Base-by-base conservation (phyloP, 2,888 invertebrate genomes). In the Scaptomyza polygonia region DNA sequence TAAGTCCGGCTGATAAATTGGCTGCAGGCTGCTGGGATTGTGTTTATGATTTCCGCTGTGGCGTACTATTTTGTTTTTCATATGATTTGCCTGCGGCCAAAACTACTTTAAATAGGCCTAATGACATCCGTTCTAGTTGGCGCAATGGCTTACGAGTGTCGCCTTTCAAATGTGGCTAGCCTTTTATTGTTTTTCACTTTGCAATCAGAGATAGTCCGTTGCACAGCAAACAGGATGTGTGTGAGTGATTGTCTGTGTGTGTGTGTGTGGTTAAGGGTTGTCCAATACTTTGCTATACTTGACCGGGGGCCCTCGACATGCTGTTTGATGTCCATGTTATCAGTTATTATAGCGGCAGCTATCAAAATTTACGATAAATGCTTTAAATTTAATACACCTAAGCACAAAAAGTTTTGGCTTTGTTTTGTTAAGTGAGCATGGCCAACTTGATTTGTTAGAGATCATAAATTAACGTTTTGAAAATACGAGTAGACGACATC, bases 391-490 rank as follows among this genome's bases (percentile, higher is more conserved):
- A 76, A 78, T 79, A 83, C 84, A 72, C 79, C 82, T 79, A 67
- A 67, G 61, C 44, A 73, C 53, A 64, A 67, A 69, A 72, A 68
- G 58, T 73, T 79, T 39, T 39, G 25, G 16, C 51, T 72, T 82
- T 75, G 75, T 74, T 70, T 67, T 74, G 86, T 87, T 86, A 89
- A 89, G 85, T 85, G 85, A 88, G 89, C 89, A 85, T 88, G 64
- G 73, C 88, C 78, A 89, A 89, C 79, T 75, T 77, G 88, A 89
- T 89, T 89, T 89, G 90, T 83, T 85, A 81, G 72, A 89, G 88
- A 80, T 82, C 89, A 89, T 90, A 90, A 89, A 89, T 89, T 78
- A 73, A 65, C 52, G 54, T 61, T 47, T 43, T 43, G 32, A 51
- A 75, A 75, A 75, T 71, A 65, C n/a, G 63, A 67, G 29, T 75